A percentile compares a stretch with the other conserved stretches of the same genome.
Conservation (phyloP, 2,888 invertebrate genomes). For the Polietes domitor region DNA sequence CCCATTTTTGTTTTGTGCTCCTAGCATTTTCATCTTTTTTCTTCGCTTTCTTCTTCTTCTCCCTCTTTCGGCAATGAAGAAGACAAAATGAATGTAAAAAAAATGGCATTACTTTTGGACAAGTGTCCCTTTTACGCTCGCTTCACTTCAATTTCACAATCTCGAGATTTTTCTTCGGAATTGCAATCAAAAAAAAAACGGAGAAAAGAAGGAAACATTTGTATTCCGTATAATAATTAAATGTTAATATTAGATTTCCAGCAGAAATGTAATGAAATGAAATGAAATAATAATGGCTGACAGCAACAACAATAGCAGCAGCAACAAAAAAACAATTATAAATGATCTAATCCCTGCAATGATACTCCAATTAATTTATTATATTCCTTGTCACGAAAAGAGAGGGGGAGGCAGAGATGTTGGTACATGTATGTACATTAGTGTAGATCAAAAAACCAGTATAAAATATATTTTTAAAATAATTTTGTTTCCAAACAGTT, state of each 20-base stretch:
- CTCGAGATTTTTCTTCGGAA: background rate
- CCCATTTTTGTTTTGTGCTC: background rate
- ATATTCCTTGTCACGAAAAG: background rate
- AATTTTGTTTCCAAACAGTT: no score
- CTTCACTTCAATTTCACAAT: background rate
- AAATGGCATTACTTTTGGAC: constrained; percentile 48
- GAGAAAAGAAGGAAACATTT: background rate
- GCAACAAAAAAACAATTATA: constrained; percentile 5
- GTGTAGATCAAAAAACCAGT: no score
- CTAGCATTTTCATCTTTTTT: background rate
- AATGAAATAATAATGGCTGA: background rate
- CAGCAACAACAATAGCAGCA: background rate
- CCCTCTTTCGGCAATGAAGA: no score
- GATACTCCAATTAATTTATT: constrained; percentile 25
- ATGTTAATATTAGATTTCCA: constrained; percentile 8
- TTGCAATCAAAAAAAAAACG: background rate
- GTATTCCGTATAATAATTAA: background rate
- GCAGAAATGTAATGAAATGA: constrained; percentile 12
- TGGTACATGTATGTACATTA: no score
- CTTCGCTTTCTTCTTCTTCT: background rate
- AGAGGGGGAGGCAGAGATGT: no score
- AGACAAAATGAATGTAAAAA: no score
- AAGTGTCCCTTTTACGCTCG: constrained; percentile 32
- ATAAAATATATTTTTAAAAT: no score
- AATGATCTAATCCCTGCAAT: constrained; percentile 20